Evolutionary conservation across 2,797 vertebrate genomes (phyloP).

Genomic region (Ctenochaetus hawaiiensis): DNA sequence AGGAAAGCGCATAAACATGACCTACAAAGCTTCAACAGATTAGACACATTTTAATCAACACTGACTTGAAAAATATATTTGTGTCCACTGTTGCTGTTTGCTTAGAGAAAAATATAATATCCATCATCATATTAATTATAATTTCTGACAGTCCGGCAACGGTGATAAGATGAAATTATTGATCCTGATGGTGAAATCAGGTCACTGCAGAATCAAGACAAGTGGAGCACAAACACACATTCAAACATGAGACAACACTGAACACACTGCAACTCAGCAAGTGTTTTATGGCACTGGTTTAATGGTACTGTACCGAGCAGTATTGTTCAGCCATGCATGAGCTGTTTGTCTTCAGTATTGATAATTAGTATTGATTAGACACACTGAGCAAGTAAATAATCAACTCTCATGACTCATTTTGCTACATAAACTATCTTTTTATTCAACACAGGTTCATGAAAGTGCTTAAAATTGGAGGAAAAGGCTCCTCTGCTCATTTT

Average conservation of each 20-base stretch:
- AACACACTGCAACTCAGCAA: background rate
- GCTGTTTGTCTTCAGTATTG: constrained; percentile 13
- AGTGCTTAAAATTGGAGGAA: background rate
- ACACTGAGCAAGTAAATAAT: background rate
- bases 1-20: too few species aligned
- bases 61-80: background rate
- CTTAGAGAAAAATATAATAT: background rate
- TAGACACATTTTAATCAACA: too few species aligned
- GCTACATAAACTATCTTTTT: background rate
- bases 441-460: background rate
- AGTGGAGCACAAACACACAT: background rate
- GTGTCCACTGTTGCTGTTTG: too few species aligned
- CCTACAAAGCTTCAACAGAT: too few species aligned
- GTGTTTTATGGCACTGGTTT: background rate
- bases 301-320: background rate
- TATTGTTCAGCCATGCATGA: background rate
- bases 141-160: background rate
- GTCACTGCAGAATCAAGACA: constrained; percentile 5
- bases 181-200: constrained; percentile 18
- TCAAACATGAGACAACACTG: too few species aligned
- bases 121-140: background rate
- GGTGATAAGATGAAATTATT: constrained; percentile 26
- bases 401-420: background rate
- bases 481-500: too few species aligned
- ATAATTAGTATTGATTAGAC: constrained; percentile 23